Evolutionary conservation across 2,888 invertebrate genomes (phyloP).

Genomic region (Epinotia bilunana): DNA sequence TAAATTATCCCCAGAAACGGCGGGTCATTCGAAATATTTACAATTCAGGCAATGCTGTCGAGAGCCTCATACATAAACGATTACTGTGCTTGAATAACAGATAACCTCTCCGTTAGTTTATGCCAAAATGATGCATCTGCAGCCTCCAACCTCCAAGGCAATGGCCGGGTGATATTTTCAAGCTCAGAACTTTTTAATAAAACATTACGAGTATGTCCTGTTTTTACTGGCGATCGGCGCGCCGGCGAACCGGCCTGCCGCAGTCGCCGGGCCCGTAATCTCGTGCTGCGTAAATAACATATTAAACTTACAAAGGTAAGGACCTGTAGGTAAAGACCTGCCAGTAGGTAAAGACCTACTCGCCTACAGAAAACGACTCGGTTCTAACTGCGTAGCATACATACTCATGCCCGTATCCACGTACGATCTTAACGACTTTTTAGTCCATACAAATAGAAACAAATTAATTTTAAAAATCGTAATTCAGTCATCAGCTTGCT

Average conservation of each 20-base stretch:
- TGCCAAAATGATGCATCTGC: conserved; percentile 48
- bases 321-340: no score
- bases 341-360: no score
- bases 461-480: no score
- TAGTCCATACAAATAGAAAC: no score
- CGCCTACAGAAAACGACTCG: not conserved
- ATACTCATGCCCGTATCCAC: no score
- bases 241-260: conserved; percentile 10
- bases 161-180: conserved; percentile 51
- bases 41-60: conserved; percentile 14
- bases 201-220: conserved; percentile 49
- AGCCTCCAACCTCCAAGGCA: conserved; percentile 47
- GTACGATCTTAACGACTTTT: no score
- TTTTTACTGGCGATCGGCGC: conserved; percentile 44
- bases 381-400: not conserved
- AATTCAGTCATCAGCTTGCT: no score
- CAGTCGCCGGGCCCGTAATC: not conserved
- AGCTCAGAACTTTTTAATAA: conserved; percentile 50
- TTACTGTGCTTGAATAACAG: conserved; percentile 43
- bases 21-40: conserved; percentile 3
- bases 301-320: conserved; percentile 5
- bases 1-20: conserved; percentile 23
- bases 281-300: conserved; percentile 21
- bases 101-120: conserved; percentile 42
- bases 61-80: conserved; percentile 42